Percentiles rank a stretch among this genome's conserved stretches.
Evolutionary conservation across 2,888 invertebrate genomes (phyloP).

Genomic region (Drosophila acutilabella): DNA sequence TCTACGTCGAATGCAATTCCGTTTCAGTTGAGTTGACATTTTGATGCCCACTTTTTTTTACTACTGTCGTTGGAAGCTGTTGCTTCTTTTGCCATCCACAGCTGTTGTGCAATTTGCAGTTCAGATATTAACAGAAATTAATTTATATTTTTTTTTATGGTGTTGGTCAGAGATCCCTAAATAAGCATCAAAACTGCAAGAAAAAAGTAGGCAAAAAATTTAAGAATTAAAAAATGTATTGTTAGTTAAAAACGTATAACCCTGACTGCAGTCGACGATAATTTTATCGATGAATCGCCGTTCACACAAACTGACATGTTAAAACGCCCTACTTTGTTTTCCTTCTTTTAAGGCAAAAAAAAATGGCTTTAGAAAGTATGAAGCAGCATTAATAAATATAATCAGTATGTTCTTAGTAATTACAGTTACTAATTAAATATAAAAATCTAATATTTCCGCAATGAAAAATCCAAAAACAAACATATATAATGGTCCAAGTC

Average conservation of each 20-base stretch:
- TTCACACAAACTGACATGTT: no score
- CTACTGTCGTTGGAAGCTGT: slow-evolving; percentile 6
- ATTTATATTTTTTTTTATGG: slow-evolving; percentile 9
- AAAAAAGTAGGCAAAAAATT: slow-evolving; percentile 13
- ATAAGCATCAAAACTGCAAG: slow-evolving; percentile 30
- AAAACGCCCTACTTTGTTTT: background rate
- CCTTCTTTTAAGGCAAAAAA: no score
- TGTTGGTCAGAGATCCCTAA: slow-evolving; percentile 13
- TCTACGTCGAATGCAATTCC: slow-evolving; percentile 9
- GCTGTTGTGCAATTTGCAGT: slow-evolving; percentile 4
- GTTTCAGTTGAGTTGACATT: slow-evolving; percentile 36
- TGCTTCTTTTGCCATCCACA: slow-evolving; percentile 1
- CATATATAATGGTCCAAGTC: background rate
- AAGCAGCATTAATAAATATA: no score
- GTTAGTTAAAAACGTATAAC: background rate
- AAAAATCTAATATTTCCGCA: background rate
- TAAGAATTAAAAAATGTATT: background rate
- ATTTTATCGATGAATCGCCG: background rate
- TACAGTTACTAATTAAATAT: no score
- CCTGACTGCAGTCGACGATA: background rate
- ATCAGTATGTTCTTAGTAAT: no score
- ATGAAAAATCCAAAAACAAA: background rate
- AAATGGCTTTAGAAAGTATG: background rate
- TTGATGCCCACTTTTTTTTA: slow-evolving; percentile 18
- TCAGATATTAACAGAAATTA: slow-evolving; percentile 3